Percentiles rank a stretch among this genome's conserved stretches.
Evolutionary conservation across 2,797 vertebrate species (phyloP).

Genomic region (Erethizon dorsatum): DNA sequence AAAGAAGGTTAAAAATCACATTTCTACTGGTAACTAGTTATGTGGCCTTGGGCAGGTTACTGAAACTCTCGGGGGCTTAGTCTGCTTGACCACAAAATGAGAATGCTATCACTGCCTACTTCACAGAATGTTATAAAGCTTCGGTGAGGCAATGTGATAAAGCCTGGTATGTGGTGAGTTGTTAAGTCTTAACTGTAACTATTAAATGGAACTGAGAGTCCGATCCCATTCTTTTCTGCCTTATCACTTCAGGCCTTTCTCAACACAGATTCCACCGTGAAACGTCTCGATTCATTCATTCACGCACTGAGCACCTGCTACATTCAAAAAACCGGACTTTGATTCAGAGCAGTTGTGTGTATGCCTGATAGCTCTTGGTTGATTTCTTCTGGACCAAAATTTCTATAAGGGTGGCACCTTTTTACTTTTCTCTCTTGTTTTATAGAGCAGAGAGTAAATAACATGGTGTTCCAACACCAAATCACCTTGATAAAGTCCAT

Average conservation of each 20-base stretch:
- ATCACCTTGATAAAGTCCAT: background rate
- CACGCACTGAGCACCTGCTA: background rate
- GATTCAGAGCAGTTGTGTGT: background rate
- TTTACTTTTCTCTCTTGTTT: background rate
- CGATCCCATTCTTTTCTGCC: background rate
- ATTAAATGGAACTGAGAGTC: background rate
- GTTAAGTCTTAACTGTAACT: slow-evolving; percentile 5
- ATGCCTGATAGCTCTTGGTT: background rate
- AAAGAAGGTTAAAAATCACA: background rate
- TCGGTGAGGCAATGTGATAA: background rate
- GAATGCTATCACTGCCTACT: background rate
- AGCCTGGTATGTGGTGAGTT: background rate
- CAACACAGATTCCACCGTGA: background rate
- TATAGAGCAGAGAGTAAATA: background rate
- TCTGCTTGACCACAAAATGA: background rate
- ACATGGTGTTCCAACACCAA: background rate
- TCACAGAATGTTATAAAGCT: background rate
- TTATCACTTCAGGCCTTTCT: background rate
- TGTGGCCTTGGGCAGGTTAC: background rate
- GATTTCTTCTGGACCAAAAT: slow-evolving; percentile 19
- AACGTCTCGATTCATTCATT: background rate
- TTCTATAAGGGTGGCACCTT: background rate
- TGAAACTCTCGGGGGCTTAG: background rate
- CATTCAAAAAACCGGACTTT: background rate
- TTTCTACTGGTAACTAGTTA: background rate